Base-by-base conservation (phyloP, 2,797 vertebrate genomes). In the Paratrypauchen microcephalus region DNA sequence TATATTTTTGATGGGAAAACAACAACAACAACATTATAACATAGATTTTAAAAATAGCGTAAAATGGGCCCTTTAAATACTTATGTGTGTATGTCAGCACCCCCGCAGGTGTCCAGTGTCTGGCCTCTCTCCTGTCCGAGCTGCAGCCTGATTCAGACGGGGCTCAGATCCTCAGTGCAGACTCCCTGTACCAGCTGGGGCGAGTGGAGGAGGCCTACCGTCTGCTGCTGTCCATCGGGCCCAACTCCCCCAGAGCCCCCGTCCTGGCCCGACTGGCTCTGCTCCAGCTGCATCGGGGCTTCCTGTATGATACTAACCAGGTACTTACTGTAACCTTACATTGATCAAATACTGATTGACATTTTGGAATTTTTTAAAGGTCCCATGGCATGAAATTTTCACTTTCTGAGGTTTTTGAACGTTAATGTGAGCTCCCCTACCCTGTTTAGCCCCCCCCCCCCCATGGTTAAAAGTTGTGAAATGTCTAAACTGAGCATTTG, bases 281-380 rank as follows among this genome's bases (percentile, higher is more conserved):
- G 75, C 91, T 99, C 77, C 97, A 99, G 78, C 78, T 98, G 48
- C 94, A 94, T 61, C 95, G 94, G 48, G 96, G 97, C 32, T 97
- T 95, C 71, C 80, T 89, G 26, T 95, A 95, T 0, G 94, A 97
- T 8, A 95, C 96, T 63, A 94, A 96, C 85, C 96, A 98, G 95
- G 61, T 63, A 13, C 13, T 6, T 2, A 3, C 15, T 6, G 28
- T 28, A 16, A 6, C 4, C 23, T 26, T 56, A 5, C 55, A 28
- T 2, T 57, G 28, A 6, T 15, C 12, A 7, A 6, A 57, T 57
- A 6, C 4, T 28, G 55, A 23, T 19, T 21, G 52, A 55, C 3
- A 23, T 12, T 41, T 41, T 41, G 39, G 11, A 41, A 13, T 41
- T 41, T 41, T 41, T 41, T 12, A 41, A 41, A 41, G n/a, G n/a